Base-by-base conservation (phyloP, 2,797 vertebrate species). In the Sebastiscus tertius region DNA sequence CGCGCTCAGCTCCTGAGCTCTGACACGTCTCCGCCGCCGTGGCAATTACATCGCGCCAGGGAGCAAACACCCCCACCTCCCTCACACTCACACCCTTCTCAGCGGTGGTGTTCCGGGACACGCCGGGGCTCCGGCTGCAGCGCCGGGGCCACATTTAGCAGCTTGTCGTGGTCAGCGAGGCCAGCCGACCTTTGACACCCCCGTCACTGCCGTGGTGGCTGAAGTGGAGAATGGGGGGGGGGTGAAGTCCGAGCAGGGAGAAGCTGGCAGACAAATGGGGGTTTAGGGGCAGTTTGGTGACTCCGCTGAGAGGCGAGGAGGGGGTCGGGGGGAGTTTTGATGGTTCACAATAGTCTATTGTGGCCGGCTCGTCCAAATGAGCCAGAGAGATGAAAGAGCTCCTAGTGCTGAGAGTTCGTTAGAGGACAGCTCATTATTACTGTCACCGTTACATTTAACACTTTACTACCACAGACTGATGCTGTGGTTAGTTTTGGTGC, bases 161-260 rank as follows among this genome's bases (percentile, higher is more conserved):
- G 94, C 95, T 95, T 96, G 97, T 96, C 91, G 90, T 95, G 97
- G 97, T 97, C 97, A 96, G 94, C 89, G 94, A 93, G 97, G 97
- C 96, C 96, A 96, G 96, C 93, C 95, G 96, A 98, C 97, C 97
- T 98, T 97, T 98, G 97, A 97, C 97, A 96, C 96, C 93, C 92
- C 85, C 59, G 81, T 68, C 87, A 71, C 87, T 86, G 87, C 82
- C 65, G 64, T 8, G 75, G 82, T 75, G 77, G 52, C 64, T 71
- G 56, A 39, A 70, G 54, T 70, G 62, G 79, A 77, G 72, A 70
- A 54, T 58, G 16, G 3, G 29, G 70, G 22, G 67, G 72, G 27
- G 76, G 31, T 56, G 71, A 75, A 72, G 88, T 81, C 73, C 56
- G 22, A 70, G 68, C 46, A 36, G 75, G 16, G 68, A 62, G 62